Base-by-base conservation (phyloP, 2,113 vertebrate genomes). In the Melanostigma gelatinosum region DNA sequence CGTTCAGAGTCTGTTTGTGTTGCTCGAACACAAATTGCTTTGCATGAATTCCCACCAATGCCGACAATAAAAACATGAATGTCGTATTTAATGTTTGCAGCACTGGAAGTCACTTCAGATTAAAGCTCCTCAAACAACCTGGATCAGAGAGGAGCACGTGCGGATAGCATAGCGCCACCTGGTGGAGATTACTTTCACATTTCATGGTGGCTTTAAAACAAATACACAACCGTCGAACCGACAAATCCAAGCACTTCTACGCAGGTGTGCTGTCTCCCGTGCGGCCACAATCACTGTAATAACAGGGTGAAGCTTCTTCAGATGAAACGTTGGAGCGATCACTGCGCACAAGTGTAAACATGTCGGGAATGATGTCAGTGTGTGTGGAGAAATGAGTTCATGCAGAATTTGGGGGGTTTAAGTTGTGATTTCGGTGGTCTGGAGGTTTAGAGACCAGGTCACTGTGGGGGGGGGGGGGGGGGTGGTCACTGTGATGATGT, bases 131-230 rank as follows among this genome's bases (percentile, higher is more conserved):
- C 8, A 3, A 27, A 24, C 22, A 12, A 63, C 58, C 58, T 40
- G 70, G 70, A 72, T 54, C 34, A 36, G 22, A 65, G 24, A 6
- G 32, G 9, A 71, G 42, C 74, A 62, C 60, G n/a, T 76, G 77
- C 27, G 57, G 38, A 32, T 57, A 54, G 34, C 7, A 32, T 32
- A 71, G 72, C 58, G 83, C 87, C 84, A 79, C 80, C 88, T 88
- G 55, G 65, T 89, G 89, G 82, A 77, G 34, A 62, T 75, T 20
- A 22, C 0, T 0, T 52, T 79, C 20, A n/a, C 27, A 70, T 72
- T 68, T 67, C 71, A 71, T 61, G 36, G 29, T 55, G 42, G 77
- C 70, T 75, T 72, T 69, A 36, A 50, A 75, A 24, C 32, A 87
- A 42, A 70, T 3, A 9, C 79, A 48, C 58, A 66, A 67, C 42